Evolutionary conservation across 2,113 vertebrate species (phyloP), one percentile per base, ranked within the genome.

Genomic region (Symphodus melops): DNA sequence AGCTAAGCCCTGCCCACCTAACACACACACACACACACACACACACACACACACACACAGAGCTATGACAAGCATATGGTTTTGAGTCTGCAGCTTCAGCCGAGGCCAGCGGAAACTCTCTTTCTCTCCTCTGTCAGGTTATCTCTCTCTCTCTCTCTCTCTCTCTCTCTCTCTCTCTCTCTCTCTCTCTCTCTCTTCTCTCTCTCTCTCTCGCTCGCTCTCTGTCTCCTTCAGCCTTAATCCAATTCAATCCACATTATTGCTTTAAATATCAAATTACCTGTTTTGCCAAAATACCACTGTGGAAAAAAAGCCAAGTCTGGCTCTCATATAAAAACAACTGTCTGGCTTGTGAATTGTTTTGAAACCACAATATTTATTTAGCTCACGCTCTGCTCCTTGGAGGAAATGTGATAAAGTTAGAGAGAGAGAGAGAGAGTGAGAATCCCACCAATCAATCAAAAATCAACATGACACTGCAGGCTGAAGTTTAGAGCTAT

Each of bases 1-100:
- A 91, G 86, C 86, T 87, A 91, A 90, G 85, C 90, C 90, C 91
- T 92, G 91, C 91, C 91, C 83, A 88, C 88, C 87, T 82, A 83
- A 87, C 71, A 85, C 83, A 84, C 76, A 86, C 68, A 79, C 71
- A 55, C 81, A 62, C 67, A 36, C 72, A 64, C 77, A 59, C 69
- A 64, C 55, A 44, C 75, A 58, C 75, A 58, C 73, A 73, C 54
- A 75, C 55, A 76, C 69, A 67, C 79, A 70, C 71, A 79, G 55
- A 56, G n/a, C 83, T 85, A 77, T 76, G 76, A 89, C 87, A 86
- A 83, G 88, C 91, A 92, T 88, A 89, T 92, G 91, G 86, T 89
- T 92, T 89, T 79, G 75, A 86, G 81, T 89, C 58, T 85, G 87
- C 70, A 82, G 77, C 83, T 75, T 79, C 41, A 86, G 83, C 70